phyloP scores from a whole-genome alignment of 1,140 invertebrate genomes.

The Drosophila yakuba region DNA sequence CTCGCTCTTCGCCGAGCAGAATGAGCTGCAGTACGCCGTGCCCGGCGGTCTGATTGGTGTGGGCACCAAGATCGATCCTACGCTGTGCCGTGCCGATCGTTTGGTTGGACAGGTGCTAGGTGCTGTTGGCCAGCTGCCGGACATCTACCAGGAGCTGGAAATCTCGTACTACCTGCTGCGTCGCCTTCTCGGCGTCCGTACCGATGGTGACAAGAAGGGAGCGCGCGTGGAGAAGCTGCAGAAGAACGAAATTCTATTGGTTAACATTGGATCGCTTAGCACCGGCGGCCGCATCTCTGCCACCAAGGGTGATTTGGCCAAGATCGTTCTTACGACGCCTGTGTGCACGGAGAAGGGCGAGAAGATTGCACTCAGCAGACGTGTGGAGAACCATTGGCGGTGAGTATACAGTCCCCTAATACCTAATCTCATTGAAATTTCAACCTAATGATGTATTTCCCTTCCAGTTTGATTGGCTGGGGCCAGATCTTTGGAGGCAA shows the following conservation, averaged over 20 bases:
- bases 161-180: constrained; percentile 99
- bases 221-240: constrained; percentile 97
- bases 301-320: constrained; percentile 98
- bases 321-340: constrained; percentile 98
- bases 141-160: constrained; percentile 99
- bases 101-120: constrained; percentile 99
- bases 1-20: constrained; percentile 99
- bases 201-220: constrained; percentile 99
- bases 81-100: constrained; percentile 98
- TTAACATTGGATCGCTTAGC: constrained; percentile 99
- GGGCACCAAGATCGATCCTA: constrained; percentile 99
- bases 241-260: constrained; percentile 95
- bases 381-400: constrained; percentile 99
- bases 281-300: constrained; percentile 98
- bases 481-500: constrained; percentile 97
- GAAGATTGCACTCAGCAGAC: constrained; percentile 98
- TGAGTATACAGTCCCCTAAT: constrained; percentile 79
- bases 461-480: constrained; percentile 96
- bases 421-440: background rate
- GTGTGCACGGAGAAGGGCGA: constrained; percentile 99
- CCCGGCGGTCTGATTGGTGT: constrained; percentile 99
- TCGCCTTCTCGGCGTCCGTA: constrained; percentile 97
- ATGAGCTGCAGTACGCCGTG: constrained; percentile 99
- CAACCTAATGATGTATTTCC: constrained; percentile 18
- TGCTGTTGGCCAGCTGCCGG: constrained; percentile 97